Evolutionary conservation across 37 sponge, comb jelly and placozoan genomes (phyloP).

Genomic region (Beroe ovata): DNA sequence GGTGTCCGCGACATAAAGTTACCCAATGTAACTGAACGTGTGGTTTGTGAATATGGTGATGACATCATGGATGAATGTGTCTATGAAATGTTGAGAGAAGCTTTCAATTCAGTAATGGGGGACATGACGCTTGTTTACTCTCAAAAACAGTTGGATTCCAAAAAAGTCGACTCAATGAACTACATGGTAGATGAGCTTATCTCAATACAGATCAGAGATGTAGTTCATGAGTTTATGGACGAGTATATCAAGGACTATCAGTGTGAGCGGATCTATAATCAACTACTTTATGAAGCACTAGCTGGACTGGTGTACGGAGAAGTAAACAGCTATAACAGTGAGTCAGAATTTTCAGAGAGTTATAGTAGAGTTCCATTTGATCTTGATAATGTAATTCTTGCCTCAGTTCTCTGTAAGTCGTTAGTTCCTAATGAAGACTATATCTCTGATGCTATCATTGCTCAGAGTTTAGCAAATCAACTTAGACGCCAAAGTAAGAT

Average conservation of each 20-base stretch:
- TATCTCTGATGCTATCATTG: constrained; percentile 25
- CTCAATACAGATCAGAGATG: constrained; percentile 10
- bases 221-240: constrained; percentile 34
- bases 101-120: not conserved
- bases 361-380: not conserved
- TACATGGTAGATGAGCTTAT: constrained; percentile 30
- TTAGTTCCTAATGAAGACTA: constrained; percentile 60
- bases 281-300: constrained; percentile 32
- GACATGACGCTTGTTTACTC: constrained; percentile 19
- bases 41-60: constrained; percentile 23
- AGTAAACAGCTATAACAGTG: not conserved
- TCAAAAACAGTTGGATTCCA: not conserved
- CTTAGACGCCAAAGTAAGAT: constrained; percentile 8
- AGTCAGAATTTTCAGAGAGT: not conserved
- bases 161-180: not conserved
- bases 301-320: constrained; percentile 8
- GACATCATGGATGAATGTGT: constrained; percentile 18
- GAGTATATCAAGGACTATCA: constrained; percentile 45
- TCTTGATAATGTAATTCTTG: constrained; percentile 34
- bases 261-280: constrained; percentile 40
- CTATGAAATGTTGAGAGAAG: not conserved
- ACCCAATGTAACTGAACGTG: constrained; percentile 28
- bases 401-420: constrained; percentile 50
- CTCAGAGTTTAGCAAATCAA: constrained; percentile 43
- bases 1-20: constrained; percentile 18